Conservation (phyloP, 2,888 invertebrate species). For the Eilema caniola region DNA sequence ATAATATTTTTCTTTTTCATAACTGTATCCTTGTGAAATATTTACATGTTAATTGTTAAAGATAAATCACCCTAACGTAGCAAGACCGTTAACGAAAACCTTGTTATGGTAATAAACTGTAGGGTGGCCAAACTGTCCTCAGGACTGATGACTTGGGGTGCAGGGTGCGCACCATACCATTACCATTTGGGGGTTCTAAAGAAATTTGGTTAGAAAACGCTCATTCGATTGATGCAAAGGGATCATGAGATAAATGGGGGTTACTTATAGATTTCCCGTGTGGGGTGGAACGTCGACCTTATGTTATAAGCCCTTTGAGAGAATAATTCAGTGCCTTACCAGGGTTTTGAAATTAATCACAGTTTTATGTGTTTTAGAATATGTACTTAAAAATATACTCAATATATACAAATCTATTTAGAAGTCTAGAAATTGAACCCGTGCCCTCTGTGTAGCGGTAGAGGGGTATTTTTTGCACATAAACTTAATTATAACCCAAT, state of each 20-base stretch:
- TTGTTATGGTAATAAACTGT: slow-evolving; percentile 43
- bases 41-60: background rate
- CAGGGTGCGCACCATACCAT: slow-evolving; percentile 54
- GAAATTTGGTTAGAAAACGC: slow-evolving; percentile 52
- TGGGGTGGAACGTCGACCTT: slow-evolving; percentile 25
- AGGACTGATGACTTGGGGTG: slow-evolving; percentile 53
- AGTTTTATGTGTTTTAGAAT: background rate
- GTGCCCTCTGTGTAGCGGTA: too few relatives aligned
- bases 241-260: slow-evolving; percentile 46
- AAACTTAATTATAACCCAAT: too few relatives aligned
- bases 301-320: slow-evolving; percentile 6
- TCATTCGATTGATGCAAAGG: slow-evolving; percentile 61
- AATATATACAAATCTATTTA: too few relatives aligned
- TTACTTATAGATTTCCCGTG: slow-evolving; percentile 32
- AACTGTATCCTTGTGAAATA: background rate
- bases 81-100: background rate
- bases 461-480: too few relatives aligned
- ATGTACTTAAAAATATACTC: too few relatives aligned
- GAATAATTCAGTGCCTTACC: slow-evolving; percentile 7
- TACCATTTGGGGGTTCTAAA: slow-evolving; percentile 39
- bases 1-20: too few relatives aligned
- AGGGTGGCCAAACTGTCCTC: slow-evolving; percentile 44
- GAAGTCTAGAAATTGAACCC: too few relatives aligned
- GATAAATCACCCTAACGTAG: background rate
- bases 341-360: slow-evolving; percentile 1